Evolutionary conservation across 2,113 vertebrate species (phyloP), one percentile per base, ranked within the genome.

Genomic region (Dipodomys stephensi): DNA sequence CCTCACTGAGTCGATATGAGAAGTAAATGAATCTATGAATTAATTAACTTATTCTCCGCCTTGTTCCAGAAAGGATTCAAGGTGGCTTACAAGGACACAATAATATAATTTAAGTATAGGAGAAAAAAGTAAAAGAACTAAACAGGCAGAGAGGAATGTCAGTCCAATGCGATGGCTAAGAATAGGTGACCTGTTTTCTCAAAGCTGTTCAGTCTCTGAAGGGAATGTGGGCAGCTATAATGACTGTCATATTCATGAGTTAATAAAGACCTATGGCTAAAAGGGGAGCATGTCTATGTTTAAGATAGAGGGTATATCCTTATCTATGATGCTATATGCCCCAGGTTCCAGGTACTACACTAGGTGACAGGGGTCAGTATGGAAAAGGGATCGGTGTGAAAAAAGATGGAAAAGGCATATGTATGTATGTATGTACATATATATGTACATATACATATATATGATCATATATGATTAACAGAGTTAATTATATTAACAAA

Each of bases 21-120:
- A 96, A 94, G 82, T 96, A 95, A 97, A 94, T 95, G 86, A 94
- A 83, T 92, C 92, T 94, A 46, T 83, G 79, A 95, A 96, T 97
- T 95, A 93, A 97, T 96, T 96, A 96, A 90, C 90, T 89, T 93
- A 90, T 90, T 90, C 90, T 93, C 92, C 1, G 2, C 74, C 88
- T 95, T 96, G 65, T 96, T 90, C 93, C 69, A 95, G 44, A 85
- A 94, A 88, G n/a, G 35, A 94, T 94, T 96, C 90, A 96, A 97
- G 95, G 94, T 96, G 87, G 87, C 39, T 88, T 83, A 80, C 49
- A 95, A 96, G 93, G 94, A 95, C 88, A 94, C 0, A 6, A 46
- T 79, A 83, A 87, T 92, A 60, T 90, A 60, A 83, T 93, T 95
- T 95, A 95, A 87, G 68, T 95, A 82, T 22, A 39, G 13, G 13